Base-by-base conservation (phyloP, 2,888 invertebrate species). In the Spodoptera exigua region DNA sequence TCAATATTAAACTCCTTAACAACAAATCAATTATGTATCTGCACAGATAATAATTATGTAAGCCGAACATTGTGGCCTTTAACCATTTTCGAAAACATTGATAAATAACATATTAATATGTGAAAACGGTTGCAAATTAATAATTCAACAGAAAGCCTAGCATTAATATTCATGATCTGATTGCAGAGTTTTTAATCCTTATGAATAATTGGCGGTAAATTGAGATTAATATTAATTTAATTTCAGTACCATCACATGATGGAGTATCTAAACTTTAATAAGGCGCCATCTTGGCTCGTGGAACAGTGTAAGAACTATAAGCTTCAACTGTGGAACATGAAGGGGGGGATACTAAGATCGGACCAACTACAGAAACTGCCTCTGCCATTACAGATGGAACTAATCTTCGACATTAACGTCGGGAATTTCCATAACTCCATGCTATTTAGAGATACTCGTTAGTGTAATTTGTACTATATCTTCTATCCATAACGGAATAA, bases 391-490 rank as follows among this genome's bases (percentile, higher is more conserved):
- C 91, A 90, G 66, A 93, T 90, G 91, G 94, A 94, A 70, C 85
- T 94, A 13, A 91, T 93, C 36, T 94, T 93, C 55, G 94, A 94
- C 64, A 91, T 93, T 36, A 94, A 93, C 55, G 89, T 94, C 12
- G 87, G 85, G 16, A 86, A 89, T 62, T 92, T 93, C 57, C 92
- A 93, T 74, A 87, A 87, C 48, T 89, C 93, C 0, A 54, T 92
- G 52, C 70, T 94, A 12, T 91, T 94, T 76, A 82, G 86, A 64
- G 83, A 92, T 18, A 83, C 88, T 17, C 83, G 92, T 92, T 62
- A 80, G 80, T 69, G 65, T 63, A 32, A 46, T 58, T 45, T 21
- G 36, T 62, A 27, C 43, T 57, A 14, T 37, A 43, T 27, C 27
- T 27, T 27, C 27, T 1, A 27, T 27, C 27, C 9, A 27, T 14